Evolutionary conservation across 2,113 vertebrate species (phyloP).

Genomic region (Ramphastos sulfuratus): DNA sequence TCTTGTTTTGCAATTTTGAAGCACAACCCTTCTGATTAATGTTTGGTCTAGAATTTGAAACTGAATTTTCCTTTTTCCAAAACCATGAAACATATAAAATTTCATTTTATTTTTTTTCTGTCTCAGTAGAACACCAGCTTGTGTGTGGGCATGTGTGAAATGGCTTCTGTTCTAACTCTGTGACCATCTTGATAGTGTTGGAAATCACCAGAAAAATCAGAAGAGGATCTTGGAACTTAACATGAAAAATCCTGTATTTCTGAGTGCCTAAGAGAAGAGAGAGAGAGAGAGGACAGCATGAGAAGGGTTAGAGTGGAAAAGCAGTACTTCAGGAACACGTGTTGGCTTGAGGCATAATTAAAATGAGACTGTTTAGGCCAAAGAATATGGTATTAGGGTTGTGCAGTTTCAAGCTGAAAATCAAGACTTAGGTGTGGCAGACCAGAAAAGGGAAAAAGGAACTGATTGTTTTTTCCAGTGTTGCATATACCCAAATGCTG

Average conservation of each 20-base stretch:
- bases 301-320: background rate
- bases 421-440: background rate
- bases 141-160: background rate
- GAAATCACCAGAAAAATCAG: background rate
- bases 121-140: background rate
- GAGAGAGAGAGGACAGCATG: background rate
- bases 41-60: background rate
- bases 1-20: background rate
- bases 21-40: background rate
- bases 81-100: background rate
- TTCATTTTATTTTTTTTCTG: background rate
- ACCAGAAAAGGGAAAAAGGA: background rate
- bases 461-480: background rate
- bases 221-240: slow-evolving; percentile 23
- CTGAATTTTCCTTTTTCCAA: background rate
- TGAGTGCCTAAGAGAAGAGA: background rate
- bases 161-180: background rate
- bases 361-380: background rate
- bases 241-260: background rate
- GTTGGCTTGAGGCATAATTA: background rate
- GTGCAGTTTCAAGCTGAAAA: background rate
- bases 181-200: background rate
- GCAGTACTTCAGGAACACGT: background rate
- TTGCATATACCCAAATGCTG: background rate
- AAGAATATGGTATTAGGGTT: background rate